These are phyloP conservation scores for Chromobotia macracanthus DNA, from an alignment of 2,797 vertebrate species.

Conservation along the genomic window DNA sequence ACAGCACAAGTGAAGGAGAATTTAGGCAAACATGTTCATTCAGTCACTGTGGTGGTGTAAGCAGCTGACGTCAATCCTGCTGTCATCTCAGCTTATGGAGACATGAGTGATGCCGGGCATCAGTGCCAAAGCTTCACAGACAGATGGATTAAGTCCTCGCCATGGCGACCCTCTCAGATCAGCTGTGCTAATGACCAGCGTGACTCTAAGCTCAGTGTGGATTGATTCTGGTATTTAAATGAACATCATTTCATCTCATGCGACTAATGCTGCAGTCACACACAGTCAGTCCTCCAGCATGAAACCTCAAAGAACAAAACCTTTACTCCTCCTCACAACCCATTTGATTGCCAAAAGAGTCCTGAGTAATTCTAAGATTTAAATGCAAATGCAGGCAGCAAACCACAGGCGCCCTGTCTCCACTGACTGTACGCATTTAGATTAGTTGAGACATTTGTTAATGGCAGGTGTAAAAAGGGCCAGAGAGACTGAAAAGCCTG, in stretches of 20 bases:
- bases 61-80: slow-evolving; percentile 23
- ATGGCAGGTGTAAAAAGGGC: too few relatives aligned
- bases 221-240: slow-evolving; percentile 40
- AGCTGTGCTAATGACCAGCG: slow-evolving; percentile 26
- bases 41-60: slow-evolving; percentile 2
- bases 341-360: slow-evolving; percentile 30
- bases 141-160: not conserved
- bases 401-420: not conserved
- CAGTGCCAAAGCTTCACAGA: not conserved
- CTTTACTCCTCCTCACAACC: slow-evolving; percentile 20
- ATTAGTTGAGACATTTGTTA: not conserved
- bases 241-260: slow-evolving; percentile 15
- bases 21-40: too few relatives aligned
- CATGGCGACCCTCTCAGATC: slow-evolving; percentile 6
- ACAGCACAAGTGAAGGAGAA: not conserved
- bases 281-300: slow-evolving; percentile 27
- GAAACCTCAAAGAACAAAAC: not conserved
- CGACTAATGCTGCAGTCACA: slow-evolving; percentile 36
- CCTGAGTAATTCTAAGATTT: slow-evolving; percentile 16
- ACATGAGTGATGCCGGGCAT: not conserved
- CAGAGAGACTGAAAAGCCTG: slow-evolving; percentile 28
- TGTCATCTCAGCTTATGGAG: slow-evolving; percentile 9
- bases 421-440: not conserved
- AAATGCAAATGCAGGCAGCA: slow-evolving; percentile 2
- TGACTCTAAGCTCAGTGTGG: slow-evolving; percentile 25